A percentile compares a stretch with the other conserved stretches of the same genome.
Evolutionary conservation across 2,113 vertebrate species (phyloP).

Genomic region (Limnothrissa miodon): DNA sequence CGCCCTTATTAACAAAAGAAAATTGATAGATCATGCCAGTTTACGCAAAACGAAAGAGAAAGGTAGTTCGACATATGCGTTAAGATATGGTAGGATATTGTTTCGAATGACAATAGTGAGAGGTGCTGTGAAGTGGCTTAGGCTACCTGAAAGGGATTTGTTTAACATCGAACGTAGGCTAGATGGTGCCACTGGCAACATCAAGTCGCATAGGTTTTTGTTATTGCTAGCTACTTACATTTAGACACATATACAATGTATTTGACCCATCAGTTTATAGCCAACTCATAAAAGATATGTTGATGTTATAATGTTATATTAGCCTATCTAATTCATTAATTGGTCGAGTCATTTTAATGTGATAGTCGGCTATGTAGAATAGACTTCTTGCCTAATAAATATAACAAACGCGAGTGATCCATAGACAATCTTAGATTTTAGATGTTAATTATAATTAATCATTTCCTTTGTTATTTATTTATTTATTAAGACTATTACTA

Average conservation of each 20-base stretch:
- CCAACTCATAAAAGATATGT: constrained; percentile 32
- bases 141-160: constrained; percentile 6
- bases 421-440: constrained; percentile 65
- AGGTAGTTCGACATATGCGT: constrained; percentile 24
- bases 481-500: constrained; percentile 67
- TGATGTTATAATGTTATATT: constrained; percentile 10
- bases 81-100: constrained; percentile 25
- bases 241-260: constrained; percentile 31
- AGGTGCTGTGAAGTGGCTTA: constrained; percentile 9
- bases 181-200: constrained; percentile 23
- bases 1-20: constrained; percentile 49
- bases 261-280: constrained; percentile 47
- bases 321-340: constrained; percentile 39
- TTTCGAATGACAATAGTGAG: constrained; percentile 37
- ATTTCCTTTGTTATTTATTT: constrained; percentile 74
- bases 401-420: constrained; percentile 58
- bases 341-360: constrained; percentile 50
- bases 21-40: constrained; percentile 51
- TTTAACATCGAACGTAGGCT: constrained; percentile 1
- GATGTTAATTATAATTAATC: constrained; percentile 54
- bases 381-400: constrained; percentile 36
- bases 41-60: constrained; percentile 53
- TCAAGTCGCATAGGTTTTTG: constrained; percentile 23
- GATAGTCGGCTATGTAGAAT: constrained; percentile 58
- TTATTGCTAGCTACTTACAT: constrained; percentile 39